These are phyloP conservation scores for Rhinichthys klamathensis DNA, from an alignment of 2,113 vertebrate genomes.

Conservation along the genomic window DNA sequence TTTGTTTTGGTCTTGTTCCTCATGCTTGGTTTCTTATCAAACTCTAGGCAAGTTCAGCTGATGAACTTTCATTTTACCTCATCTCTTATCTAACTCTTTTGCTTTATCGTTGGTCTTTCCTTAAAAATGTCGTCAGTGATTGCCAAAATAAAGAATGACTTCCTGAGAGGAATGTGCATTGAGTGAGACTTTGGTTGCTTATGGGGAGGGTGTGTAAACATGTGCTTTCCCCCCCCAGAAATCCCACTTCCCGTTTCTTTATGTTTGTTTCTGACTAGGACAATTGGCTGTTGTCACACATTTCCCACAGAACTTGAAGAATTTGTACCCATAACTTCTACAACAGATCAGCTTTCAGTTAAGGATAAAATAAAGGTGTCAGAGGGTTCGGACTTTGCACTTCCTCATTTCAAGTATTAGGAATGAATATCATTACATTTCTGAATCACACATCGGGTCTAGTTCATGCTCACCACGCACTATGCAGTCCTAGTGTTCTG, in stretches of 20 bases:
- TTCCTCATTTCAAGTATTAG: neutral
- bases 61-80: constrained; percentile 1
- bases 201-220: constrained; percentile 1
- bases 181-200: constrained; percentile 27
- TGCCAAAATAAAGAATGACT: constrained; percentile 29
- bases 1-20: neutral
- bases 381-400: neutral
- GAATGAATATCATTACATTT: neutral
- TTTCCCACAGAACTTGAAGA: constrained; percentile 28
- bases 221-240: constrained; percentile 34
- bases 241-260: constrained; percentile 56
- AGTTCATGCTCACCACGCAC: neutral
- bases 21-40: neutral
- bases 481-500: neutral
- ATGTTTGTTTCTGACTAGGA: constrained; percentile 43
- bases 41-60: neutral
- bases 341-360: neutral
- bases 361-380: neutral
- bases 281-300: constrained; percentile 44
- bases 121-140: constrained; percentile 19
- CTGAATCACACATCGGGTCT: neutral
- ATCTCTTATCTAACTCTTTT: neutral
- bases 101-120: constrained; percentile 15
- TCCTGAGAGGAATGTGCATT: constrained; percentile 23
- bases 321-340: neutral